Conservation (phyloP, 2,797 vertebrate species). For the Paedocypris micromegethes region DNA sequence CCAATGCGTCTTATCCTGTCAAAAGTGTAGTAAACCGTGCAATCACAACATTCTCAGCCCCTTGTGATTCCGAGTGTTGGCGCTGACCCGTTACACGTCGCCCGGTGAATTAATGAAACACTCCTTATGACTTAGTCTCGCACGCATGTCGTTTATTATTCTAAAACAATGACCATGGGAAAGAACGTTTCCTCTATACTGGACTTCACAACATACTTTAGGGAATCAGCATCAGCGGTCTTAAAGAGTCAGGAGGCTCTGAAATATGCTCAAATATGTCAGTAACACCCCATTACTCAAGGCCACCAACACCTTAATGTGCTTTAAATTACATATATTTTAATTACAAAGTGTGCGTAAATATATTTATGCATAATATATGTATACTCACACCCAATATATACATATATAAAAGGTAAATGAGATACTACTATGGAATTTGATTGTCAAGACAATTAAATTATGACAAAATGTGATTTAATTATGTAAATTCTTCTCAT, state of each 20-base stretch:
- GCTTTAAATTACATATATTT: too few species aligned
- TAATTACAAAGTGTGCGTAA: too few species aligned
- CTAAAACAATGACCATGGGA: constrained; percentile 51
- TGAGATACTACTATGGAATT: too few species aligned
- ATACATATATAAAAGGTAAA: too few species aligned
- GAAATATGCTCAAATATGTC: neutral
- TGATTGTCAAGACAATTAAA: too few species aligned
- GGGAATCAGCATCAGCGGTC: neutral
- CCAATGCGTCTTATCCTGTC: neutral
- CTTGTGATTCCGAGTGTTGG: constrained; percentile 35
- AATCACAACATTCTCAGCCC: constrained; percentile 16
- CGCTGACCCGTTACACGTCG: constrained; percentile 27
- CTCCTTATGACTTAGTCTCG: constrained; percentile 35
- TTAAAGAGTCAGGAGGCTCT: neutral
- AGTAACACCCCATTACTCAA: too few species aligned
- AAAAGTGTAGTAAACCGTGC: constrained; percentile 16
- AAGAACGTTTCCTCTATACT: constrained; percentile 51
- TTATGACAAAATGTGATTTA: too few species aligned
- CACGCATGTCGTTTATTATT: constrained; percentile 48
- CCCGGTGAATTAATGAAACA: constrained; percentile 46
- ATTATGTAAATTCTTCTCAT: too few species aligned
- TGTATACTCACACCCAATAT: too few species aligned
- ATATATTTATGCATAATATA: too few species aligned
- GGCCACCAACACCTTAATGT: too few species aligned
- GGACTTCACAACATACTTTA: constrained; percentile 28